Conservation (phyloP, 2,113 vertebrate genomes). For the Urocynchramus pylzowi region DNA sequence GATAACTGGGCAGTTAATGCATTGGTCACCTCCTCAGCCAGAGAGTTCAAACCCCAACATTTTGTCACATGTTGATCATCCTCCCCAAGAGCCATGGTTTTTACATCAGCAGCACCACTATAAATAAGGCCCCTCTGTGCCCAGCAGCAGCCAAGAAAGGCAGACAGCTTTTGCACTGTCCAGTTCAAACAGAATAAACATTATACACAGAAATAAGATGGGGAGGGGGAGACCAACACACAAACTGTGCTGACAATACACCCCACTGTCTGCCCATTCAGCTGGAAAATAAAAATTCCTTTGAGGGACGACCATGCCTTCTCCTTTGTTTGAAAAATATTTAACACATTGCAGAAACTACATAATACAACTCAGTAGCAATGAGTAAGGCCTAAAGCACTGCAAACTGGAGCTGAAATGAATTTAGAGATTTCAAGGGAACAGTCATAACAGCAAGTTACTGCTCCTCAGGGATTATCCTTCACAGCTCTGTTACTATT, state of each 20-base stretch:
- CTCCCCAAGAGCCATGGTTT: not conserved
- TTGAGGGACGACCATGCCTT: not conserved
- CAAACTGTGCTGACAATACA: not conserved
- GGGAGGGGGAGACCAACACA: not conserved
- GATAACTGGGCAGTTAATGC: not conserved
- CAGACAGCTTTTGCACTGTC: not conserved
- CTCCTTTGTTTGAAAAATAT: not conserved
- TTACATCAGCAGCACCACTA: not conserved
- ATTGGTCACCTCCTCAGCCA: not conserved
- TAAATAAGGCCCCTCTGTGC: not conserved
- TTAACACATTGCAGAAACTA: not conserved
- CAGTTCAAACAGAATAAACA: slow-evolving; percentile 14
- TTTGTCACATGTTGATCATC: not conserved
- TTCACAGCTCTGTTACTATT: not conserved
- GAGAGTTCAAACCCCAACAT: not conserved
- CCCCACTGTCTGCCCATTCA: not conserved
- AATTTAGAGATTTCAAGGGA: not conserved
- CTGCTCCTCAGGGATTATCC: not conserved
- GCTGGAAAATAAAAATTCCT: not conserved
- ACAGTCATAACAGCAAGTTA: not conserved
- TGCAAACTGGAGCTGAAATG: not conserved
- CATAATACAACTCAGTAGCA: not conserved
- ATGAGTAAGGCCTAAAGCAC: not conserved
- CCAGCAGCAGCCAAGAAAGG: not conserved
- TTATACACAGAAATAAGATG: not conserved